These are phyloP conservation scores for Brachionus plicatilis DNA, from an alignment of 1,140 invertebrate genomes.

Conservation along the genomic window DNA sequence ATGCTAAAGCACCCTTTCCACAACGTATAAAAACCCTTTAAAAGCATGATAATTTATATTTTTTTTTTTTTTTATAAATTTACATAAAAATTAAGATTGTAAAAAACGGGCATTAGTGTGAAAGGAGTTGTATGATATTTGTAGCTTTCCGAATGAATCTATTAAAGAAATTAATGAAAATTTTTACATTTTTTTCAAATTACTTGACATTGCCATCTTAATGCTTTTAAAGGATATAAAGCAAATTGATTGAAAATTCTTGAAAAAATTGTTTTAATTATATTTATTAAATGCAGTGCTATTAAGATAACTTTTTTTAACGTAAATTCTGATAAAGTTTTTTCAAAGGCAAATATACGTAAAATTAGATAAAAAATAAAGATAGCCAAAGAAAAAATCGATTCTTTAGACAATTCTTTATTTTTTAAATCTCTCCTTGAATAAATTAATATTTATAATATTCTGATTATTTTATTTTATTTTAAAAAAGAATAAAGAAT, in stretches of 20 bases:
- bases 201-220: slow-evolving; percentile 38
- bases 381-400: too few relatives aligned
- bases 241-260: slow-evolving; percentile 25
- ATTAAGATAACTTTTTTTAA: too few relatives aligned
- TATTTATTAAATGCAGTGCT: neutral
- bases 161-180: neutral
- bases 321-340: too few relatives aligned
- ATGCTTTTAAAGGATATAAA: slow-evolving; percentile 18
- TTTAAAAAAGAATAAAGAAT: too few relatives aligned
- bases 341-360: too few relatives aligned
- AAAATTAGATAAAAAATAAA: too few relatives aligned
- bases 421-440: too few relatives aligned
- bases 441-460: too few relatives aligned
- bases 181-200: neutral
- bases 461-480: too few relatives aligned
- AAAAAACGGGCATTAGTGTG: slow-evolving; percentile 35
- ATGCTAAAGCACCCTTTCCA: slow-evolving; percentile 35
- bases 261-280: neutral
- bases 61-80: neutral
- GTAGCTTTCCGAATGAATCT: slow-evolving; percentile 34
- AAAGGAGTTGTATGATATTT: slow-evolving; percentile 28
- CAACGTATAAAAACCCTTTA: slow-evolving; percentile 3
- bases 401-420: too few relatives aligned
- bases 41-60: neutral
- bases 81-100: slow-evolving; percentile 35